These are phyloP conservation scores for Embidobia sp. DNA, from an alignment of 2,888 invertebrate genomes.

Conservation along the genomic window DNA sequence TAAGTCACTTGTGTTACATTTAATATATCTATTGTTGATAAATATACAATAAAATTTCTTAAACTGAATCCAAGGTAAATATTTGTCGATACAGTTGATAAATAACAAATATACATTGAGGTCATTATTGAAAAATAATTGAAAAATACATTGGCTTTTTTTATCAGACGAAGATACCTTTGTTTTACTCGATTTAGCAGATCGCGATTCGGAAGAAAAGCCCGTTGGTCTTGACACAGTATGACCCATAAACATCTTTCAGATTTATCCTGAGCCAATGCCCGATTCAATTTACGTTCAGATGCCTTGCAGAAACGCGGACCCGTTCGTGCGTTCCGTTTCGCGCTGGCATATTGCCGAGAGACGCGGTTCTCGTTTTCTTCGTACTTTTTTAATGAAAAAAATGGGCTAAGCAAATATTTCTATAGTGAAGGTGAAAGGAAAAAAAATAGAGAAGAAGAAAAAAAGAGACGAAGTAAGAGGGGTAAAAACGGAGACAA, in stretches of 20 bases:
- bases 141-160: slow-evolving; percentile 26
- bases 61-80: too few species aligned
- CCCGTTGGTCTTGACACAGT: slow-evolving; percentile 66
- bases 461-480: neutral
- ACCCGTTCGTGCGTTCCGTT: slow-evolving; percentile 68
- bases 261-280: slow-evolving; percentile 72
- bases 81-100: too few species aligned
- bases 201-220: too few species aligned
- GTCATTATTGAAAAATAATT: too few species aligned
- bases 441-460: slow-evolving; percentile 32
- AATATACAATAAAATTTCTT: too few species aligned
- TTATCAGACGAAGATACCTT: slow-evolving; percentile 33
- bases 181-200: slow-evolving; percentile 42
- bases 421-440: slow-evolving; percentile 57
- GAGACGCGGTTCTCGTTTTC: slow-evolving; percentile 69
- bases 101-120: too few species aligned
- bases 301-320: slow-evolving; percentile 68
- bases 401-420: slow-evolving; percentile 70
- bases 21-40: too few species aligned
- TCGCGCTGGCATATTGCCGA: slow-evolving; percentile 70
- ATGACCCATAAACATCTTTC: slow-evolving; percentile 73
- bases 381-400: slow-evolving; percentile 60
- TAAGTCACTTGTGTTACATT: too few species aligned
- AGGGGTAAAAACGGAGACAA: slow-evolving; percentile 49
- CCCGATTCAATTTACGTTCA: slow-evolving; percentile 78